Evolutionary conservation across 2,797 vertebrate genomes (phyloP).

Genomic region (Falco columbarius): DNA sequence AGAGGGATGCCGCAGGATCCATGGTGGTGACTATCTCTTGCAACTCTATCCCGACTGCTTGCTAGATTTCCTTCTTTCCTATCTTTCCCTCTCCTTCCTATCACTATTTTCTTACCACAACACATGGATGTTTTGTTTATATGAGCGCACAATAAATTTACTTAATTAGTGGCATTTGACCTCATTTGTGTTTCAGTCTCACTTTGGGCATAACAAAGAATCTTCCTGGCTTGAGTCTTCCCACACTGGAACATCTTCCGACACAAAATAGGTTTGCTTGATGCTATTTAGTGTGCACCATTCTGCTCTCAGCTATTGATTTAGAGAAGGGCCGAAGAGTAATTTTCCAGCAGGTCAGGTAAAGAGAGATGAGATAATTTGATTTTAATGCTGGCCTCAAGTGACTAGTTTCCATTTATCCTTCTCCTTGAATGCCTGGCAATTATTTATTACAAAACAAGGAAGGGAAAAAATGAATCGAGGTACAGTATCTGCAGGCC

Average conservation of each 20-base stretch:
- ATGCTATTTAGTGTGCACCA: not conserved
- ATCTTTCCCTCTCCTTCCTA: too few species aligned
- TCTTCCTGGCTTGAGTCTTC: too few species aligned
- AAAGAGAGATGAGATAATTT: not conserved
- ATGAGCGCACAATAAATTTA: too few species aligned
- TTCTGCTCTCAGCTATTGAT: not conserved
- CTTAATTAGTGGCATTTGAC: too few species aligned
- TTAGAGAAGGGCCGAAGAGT: not conserved
- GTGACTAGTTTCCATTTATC: not conserved
- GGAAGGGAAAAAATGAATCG: not conserved
- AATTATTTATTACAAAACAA: slow-evolving; percentile 17
- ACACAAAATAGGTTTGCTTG: not conserved
- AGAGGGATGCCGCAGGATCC: too few species aligned
- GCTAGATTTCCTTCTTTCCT: too few species aligned
- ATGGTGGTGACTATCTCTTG: too few species aligned
- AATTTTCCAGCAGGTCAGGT: slow-evolving; percentile 31
- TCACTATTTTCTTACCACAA: too few species aligned
- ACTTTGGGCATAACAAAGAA: too few species aligned
- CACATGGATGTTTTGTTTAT: too few species aligned
- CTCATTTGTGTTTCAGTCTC: too few species aligned
- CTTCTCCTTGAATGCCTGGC: not conserved
- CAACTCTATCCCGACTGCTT: too few species aligned
- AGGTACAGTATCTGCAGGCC: not conserved
- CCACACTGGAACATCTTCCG: not conserved
- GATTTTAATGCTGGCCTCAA: not conserved